These are phyloP conservation scores for Phoronis australis DNA, from an alignment of 2,888 invertebrate genomes.

Conservation along the genomic window DNA sequence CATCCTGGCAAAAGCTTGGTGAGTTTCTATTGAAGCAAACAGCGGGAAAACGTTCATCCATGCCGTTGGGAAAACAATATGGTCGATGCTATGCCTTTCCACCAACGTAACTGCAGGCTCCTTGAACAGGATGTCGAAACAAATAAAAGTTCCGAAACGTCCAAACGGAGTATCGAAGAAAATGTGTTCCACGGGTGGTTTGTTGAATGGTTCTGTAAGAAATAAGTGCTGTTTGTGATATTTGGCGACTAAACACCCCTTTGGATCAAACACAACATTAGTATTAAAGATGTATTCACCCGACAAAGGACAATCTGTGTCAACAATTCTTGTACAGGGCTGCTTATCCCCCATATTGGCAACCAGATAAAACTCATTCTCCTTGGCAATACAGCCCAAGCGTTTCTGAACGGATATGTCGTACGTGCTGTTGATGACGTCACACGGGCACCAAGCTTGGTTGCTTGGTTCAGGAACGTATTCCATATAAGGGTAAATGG, in stretches of 20 bases:
- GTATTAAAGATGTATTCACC: conserved; percentile 63
- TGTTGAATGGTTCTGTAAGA: conserved; percentile 50
- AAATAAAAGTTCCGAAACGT: conserved; percentile 66
- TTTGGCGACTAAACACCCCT: conserved; percentile 67
- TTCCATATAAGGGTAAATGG: conserved; percentile 23
- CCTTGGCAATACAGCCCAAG: conserved; percentile 60
- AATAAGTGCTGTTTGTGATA: conserved; percentile 58
- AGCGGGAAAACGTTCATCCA: conserved; percentile 77
- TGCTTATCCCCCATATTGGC: conserved; percentile 66
- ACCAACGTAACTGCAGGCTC: conserved; percentile 63
- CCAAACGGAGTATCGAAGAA: conserved; percentile 39
- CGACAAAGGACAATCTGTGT: conserved; percentile 24
- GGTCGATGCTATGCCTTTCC: conserved; percentile 57
- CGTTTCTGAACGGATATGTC: conserved; percentile 18
- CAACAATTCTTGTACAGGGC: conserved; percentile 52
- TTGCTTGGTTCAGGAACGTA: conserved; percentile 50
- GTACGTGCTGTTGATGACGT: conserved; percentile 12
- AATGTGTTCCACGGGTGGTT: conserved; percentile 24
- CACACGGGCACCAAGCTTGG: conserved; percentile 52
- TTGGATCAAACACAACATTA: conserved; percentile 70
- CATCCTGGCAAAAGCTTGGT: conserved; percentile 66
- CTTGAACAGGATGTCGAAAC: conserved; percentile 77
- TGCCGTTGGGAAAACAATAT: conserved; percentile 67
- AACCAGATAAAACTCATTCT: conserved; percentile 63
- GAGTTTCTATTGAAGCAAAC: conserved; percentile 51